Evolutionary conservation across 2,888 invertebrate species (phyloP), one percentile per base, ranked within the genome.

Genomic region (Eretmocerus hayati): DNA sequence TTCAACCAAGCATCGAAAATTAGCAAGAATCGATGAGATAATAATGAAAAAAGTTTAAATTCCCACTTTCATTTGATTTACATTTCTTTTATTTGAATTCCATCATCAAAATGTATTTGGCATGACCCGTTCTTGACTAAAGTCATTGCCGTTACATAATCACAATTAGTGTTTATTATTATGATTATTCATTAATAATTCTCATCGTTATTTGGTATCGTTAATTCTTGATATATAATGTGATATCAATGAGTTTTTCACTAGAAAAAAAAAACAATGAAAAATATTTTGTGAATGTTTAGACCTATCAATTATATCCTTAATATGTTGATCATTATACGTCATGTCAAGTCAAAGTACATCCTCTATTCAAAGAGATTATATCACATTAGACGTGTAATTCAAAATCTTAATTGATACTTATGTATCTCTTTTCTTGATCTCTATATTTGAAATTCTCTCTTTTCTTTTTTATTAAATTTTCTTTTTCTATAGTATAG

Each of bases 11-110:
- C n/a, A n/a, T n/a, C n/a, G n/a, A n/a, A n/a, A n/a, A n/a, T n/a
- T n/a, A 54, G 46, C 46, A 31, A 53, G 48, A 54, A 45, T 52
- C 50, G 49, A 54, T 54, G 49, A 49, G 53, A 56, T 38, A 53
- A 57, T 49, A 58, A 60, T 55, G 56, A 58, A 61, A 60, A 69
- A 64, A 70, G 62, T 68, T 65, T 68, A 62, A 64, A 39, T 62
- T 62, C 61, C 66, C 60, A 61, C 65, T 69, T 67, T 61, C 66
- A 62, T 69, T 67, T 71, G 61, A 69, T 66, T 69, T 68, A 69
- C 66, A 71, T 68, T 70, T 63, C 63, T 71, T 69, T 71, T 71
- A 71, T 70, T 71, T 66, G 63, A 69, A 67, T 68, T 69, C 62
- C 66, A 69, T 68, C 67, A 66, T 69, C 66, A 68, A 69, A 65